Evolutionary conservation across 2,888 invertebrate species (phyloP).

Genomic region (Cancer borealis): DNA sequence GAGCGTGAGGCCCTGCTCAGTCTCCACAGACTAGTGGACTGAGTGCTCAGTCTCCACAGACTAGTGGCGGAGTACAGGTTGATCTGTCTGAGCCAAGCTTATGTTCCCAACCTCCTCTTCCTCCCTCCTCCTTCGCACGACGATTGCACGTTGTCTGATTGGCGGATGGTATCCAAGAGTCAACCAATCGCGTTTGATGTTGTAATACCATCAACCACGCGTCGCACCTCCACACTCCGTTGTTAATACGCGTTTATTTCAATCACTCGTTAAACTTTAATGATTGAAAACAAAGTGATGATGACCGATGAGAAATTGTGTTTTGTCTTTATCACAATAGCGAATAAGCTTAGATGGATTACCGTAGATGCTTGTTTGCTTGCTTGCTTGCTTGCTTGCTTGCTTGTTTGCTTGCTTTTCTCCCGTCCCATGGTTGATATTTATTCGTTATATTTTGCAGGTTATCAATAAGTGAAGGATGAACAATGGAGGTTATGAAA

Average conservation of each 20-base stretch:
- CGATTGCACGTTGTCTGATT: neutral
- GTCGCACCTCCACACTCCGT: neutral
- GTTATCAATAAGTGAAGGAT: no score
- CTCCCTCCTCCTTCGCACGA: neutral
- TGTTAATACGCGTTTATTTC: neutral
- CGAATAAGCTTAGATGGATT: neutral
- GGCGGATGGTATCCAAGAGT: neutral
- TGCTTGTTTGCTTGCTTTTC: no score
- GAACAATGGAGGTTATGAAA: no score
- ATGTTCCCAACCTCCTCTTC: neutral
- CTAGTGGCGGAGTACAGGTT: neutral
- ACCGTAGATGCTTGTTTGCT: neutral
- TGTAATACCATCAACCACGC: neutral
- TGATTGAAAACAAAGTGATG: neutral
- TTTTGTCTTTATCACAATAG: neutral
- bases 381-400: no score
- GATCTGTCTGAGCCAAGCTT: neutral
- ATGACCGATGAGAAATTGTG: neutral
- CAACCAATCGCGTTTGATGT: neutral
- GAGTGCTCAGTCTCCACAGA: neutral
- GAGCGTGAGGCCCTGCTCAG: neutral
- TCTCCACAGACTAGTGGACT: neutral
- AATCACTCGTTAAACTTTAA: neutral
- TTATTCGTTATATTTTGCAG: no score
- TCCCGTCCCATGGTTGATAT: no score